Evolutionary conservation across 1,140 invertebrate genomes (phyloP), one percentile per base, ranked within the genome.

Genomic region (Pogonognathellus flavescens): DNA sequence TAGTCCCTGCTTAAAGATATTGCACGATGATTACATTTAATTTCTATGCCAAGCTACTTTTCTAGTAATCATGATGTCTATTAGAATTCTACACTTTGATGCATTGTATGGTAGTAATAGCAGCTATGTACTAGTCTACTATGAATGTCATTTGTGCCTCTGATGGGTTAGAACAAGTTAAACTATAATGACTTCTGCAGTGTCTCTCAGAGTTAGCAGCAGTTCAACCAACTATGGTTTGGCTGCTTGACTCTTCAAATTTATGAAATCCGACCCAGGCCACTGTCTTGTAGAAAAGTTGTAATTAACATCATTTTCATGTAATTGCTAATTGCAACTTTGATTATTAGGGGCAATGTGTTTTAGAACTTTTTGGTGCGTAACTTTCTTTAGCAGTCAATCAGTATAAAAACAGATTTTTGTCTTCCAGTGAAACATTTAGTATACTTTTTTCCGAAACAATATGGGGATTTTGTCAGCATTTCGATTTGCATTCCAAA

Each of bases 401-500:
- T 41, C 16, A 50, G 3, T 49, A 9, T 16, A 70, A 76, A 49
- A 41, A 76, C 1, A 14, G 9, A 9, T 57, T 2, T 57, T 41
- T 41, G 53, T 57, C 10, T 13, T 57, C n/a, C n/a, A 14, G 9
- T 57, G 10, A 14, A 14, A 3, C 2, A 14, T 57, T 13, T 57
- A 2, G 9, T 57, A 14, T 13, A 57, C 11, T 14, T 57, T 57
- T 57, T n/a, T n/a, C n/a, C n/a, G 62, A 49, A 80, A 11, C 81
- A 82, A 31, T 8, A 86, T 86, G 85, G 85, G 85, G 8, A 86
- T 86, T 60, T 76, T 86, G 20, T 86, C 85, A 3, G 82, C 85
- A 25, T 86, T 86, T 86, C 85, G 85, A 3, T 86, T 86, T 66
- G 85, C 85, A 3, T 86, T 86, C 50, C 85, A 86, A 57, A 86